Evolutionary conservation across 2,888 invertebrate species (phyloP), one percentile per base, ranked within the genome.

Genomic region (Horisme vitalbata): DNA sequence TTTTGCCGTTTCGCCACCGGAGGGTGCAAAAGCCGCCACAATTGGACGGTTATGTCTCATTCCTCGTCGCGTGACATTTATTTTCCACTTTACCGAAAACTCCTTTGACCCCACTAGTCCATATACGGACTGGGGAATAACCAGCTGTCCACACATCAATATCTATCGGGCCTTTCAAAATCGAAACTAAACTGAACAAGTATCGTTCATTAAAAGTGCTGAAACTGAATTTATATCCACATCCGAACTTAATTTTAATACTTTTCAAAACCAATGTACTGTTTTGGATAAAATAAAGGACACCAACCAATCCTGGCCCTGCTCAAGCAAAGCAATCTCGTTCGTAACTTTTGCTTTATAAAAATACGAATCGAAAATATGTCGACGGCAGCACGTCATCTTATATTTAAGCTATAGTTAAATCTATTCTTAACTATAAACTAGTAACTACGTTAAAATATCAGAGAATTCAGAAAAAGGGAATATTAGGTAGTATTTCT

Each of bases 351-450:
- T 86, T 86, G 85, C 82, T 83, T 84, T 87, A 87, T 86, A 87
- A 88, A 89, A 88, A 89, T 86, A 88, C 88, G 86, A 88, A 87
- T 89, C 84, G 85, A 88, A 88, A 89, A 87, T 88, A 87, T 85
- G 71, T 83, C 72, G 84, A 88, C 88, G 82, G 81, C 82, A 71
- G 83, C 83, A 69, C 73, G 82, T 79, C 86, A 75, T 77, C 83
- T 86, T 83, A 84, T 75, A 68, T 69, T 79, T 84, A 89, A 87
- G 86, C 89, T 89, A 88, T 79, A 60, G 75, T 83, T 83, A 54
- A 86, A 65, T 79, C 82, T 85, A 85, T 74, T 68, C 86, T 87
- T 88, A 85, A 64, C 79, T 83, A 83, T 78, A 75, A 35, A 78
- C 84, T 83, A 83, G 55, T 55, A 65, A 68, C 89, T 88, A 88